These are phyloP conservation scores for Ephestia elutella DNA, from an alignment of 1,140 invertebrate genomes.

Conservation along the genomic window DNA sequence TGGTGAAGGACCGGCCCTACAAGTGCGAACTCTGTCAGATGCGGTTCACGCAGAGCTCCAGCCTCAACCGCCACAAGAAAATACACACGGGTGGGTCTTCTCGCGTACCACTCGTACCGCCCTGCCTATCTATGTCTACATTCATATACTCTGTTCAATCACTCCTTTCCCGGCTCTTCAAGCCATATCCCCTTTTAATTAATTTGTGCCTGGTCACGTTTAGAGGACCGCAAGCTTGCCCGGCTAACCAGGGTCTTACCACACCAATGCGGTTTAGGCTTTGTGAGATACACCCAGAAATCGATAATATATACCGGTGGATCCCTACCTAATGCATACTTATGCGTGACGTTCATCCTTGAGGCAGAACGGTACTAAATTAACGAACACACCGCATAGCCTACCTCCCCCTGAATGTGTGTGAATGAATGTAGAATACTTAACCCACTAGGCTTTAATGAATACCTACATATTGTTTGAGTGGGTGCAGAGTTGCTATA, in stretches of 20 bases:
- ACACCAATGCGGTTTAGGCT: slow-evolving; percentile 72
- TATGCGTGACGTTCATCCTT: slow-evolving; percentile 42
- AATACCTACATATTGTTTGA: slow-evolving; percentile 46
- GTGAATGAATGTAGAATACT: slow-evolving; percentile 47
- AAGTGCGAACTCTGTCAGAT: slow-evolving; percentile 84
- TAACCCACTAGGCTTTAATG: slow-evolving; percentile 39
- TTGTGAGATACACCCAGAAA: slow-evolving; percentile 70
- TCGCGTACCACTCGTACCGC: slow-evolving; percentile 27
- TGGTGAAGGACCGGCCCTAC: slow-evolving; percentile 81
- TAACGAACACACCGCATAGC: slow-evolving; percentile 18
- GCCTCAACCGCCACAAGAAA: slow-evolving; percentile 87
- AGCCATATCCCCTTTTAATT: slow-evolving; percentile 18
- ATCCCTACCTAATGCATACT: slow-evolving; percentile 37
- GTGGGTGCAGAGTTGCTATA: slow-evolving; percentile 62
- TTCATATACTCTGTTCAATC: background rate
- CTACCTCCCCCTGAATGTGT: slow-evolving; percentile 65
- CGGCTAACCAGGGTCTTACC: slow-evolving; percentile 74
- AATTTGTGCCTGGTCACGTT: slow-evolving; percentile 43
- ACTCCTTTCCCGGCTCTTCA: slow-evolving; percentile 13
- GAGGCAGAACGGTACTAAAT: slow-evolving; percentile 55
- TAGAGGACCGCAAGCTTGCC: slow-evolving; percentile 59
- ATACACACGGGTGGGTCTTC: slow-evolving; percentile 82
- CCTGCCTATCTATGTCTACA: slow-evolving; percentile 16
- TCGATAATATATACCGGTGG: slow-evolving; percentile 65
- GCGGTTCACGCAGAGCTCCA: slow-evolving; percentile 85